Percentiles rank a stretch among this genome's conserved stretches.
Conservation (phyloP, 2,888 invertebrate genomes). For the Drepanosiphum platanoidis region DNA sequence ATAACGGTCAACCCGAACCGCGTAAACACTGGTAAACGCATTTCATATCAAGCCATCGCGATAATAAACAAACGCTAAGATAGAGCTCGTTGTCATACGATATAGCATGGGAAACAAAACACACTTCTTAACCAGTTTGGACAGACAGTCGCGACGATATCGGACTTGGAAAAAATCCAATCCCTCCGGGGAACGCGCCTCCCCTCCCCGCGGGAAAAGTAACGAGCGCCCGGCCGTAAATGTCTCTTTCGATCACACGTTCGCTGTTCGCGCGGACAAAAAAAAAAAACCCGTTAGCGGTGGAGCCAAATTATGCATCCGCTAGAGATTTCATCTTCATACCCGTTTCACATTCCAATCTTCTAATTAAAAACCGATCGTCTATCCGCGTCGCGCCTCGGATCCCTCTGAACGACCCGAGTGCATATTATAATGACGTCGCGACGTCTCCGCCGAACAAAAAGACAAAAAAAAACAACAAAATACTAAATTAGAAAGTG, state of each 20-base stretch:
- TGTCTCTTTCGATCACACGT: neutral
- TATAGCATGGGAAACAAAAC: too few relatives aligned
- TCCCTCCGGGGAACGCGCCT: neutral
- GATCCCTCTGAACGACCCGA: neutral
- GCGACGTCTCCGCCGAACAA: too few relatives aligned
- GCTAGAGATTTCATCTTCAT: neutral
- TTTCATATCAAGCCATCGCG: too few relatives aligned
- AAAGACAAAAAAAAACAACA: neutral
- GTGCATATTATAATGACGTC: too few relatives aligned
- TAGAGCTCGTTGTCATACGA: too few relatives aligned
- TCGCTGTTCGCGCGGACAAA: neutral
- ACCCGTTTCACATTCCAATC: neutral
- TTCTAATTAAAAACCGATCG: neutral
- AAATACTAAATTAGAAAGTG: neutral
- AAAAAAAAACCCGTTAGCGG: neutral
- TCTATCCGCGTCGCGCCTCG: neutral
- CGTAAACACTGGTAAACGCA: too few relatives aligned
- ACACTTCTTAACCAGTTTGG: too few relatives aligned
- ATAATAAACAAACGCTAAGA: too few relatives aligned
- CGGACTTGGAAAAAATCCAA: neutral
- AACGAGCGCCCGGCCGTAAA: neutral
- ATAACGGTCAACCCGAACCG: too few relatives aligned
- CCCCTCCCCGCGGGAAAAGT: too few relatives aligned
- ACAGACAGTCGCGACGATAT: too few relatives aligned
- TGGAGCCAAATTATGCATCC: neutral